These are phyloP conservation scores for Xylocampa areola DNA, from an alignment of 2,888 invertebrate genomes.

Conservation along the genomic window DNA sequence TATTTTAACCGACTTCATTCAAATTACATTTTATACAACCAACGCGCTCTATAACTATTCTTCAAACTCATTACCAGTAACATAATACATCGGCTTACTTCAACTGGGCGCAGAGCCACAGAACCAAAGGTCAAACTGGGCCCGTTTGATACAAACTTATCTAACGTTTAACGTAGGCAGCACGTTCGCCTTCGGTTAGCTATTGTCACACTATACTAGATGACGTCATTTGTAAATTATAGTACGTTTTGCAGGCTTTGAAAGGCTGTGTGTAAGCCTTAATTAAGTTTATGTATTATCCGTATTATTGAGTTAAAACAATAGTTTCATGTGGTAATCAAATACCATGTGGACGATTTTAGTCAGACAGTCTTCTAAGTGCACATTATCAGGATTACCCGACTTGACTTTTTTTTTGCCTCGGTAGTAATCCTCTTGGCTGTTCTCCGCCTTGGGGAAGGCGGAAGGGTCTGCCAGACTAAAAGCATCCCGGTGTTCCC, in stretches of 20 bases:
- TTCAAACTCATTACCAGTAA: slow-evolving; percentile 38
- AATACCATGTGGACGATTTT: no score
- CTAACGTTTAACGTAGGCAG: slow-evolving; percentile 33
- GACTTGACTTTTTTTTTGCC: no score
- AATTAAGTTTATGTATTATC: no score
- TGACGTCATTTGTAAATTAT: slow-evolving; percentile 47
- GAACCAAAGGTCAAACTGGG: slow-evolving; percentile 49
- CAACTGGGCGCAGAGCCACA: slow-evolving; percentile 31
- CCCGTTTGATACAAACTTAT: slow-evolving; percentile 48
- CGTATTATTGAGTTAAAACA: no score
- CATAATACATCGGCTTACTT: slow-evolving; percentile 35
- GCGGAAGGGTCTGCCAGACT: no score
- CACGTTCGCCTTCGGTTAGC: slow-evolving; percentile 45
- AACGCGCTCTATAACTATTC: slow-evolving; percentile 21
- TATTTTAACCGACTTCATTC: no score
- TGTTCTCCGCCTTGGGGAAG: no score
- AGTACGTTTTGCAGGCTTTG: slow-evolving; percentile 3
- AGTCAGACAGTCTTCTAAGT: no score
- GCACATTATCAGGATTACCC: no score
- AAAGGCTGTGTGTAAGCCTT: slow-evolving; percentile 31
- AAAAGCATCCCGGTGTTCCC: no score
- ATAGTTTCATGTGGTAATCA: no score
- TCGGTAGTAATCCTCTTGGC: no score
- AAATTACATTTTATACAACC: not conserved
- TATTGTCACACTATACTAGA: slow-evolving; percentile 40